phyloP scores from a whole-genome alignment of 2,113 vertebrate species.

The Bungarus multicinctus region DNA sequence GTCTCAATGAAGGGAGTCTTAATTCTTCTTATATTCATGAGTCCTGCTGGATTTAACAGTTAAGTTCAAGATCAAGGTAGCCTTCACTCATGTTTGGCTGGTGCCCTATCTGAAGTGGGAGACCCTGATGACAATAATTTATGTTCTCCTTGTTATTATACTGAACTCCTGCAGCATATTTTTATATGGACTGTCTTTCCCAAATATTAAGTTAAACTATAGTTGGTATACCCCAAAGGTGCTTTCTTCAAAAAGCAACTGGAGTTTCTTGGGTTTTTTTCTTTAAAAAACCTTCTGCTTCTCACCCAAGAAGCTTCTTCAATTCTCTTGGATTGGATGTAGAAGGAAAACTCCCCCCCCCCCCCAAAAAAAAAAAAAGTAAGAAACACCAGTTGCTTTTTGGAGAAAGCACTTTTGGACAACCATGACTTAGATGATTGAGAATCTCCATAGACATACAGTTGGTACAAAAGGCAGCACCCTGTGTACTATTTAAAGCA shows the following conservation, averaged over 20 bases:
- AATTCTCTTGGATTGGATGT: background rate
- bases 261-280: background rate
- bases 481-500: background rate
- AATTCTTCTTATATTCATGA: background rate
- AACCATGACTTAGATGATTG: background rate
- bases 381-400: background rate
- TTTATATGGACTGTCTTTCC: background rate
- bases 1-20: background rate
- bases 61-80: background rate
- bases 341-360: background rate
- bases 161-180: background rate
- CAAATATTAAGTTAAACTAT: background rate
- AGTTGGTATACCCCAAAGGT: background rate
- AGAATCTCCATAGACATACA: background rate
- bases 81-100: background rate
- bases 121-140: background rate
- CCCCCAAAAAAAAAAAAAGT: background rate
- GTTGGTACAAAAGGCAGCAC: background rate
- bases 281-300: background rate
- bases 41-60: background rate
- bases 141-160: background rate
- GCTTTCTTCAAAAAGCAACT: background rate
- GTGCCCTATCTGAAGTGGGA: background rate
- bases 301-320: background rate
- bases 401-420: background rate